Evolutionary conservation across 2,888 invertebrate species (phyloP).

Genomic region (Coremacera marginata): DNA sequence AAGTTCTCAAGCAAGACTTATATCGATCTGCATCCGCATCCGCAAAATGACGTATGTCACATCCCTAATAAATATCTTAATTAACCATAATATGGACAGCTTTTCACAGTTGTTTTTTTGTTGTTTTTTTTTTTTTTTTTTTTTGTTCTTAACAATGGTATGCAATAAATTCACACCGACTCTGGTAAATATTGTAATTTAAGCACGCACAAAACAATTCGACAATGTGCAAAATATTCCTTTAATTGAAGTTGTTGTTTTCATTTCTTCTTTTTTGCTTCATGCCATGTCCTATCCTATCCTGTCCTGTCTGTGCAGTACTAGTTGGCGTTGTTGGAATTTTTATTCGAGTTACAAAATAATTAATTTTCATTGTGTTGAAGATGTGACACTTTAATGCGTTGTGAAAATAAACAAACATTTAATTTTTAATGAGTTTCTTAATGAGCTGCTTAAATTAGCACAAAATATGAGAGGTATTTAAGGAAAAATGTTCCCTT

Average conservation of each 20-base stretch:
- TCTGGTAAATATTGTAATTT: conserved; percentile 17
- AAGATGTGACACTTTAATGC: conserved; percentile 1
- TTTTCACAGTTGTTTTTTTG: not conserved
- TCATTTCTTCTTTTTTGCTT: not conserved
- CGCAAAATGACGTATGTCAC: no score
- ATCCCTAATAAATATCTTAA: no score
- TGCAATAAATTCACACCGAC: no score
- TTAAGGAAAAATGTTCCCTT: no score
- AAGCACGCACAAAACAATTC: not conserved
- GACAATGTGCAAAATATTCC: conserved; percentile 15
- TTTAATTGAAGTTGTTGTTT: conserved; percentile 4
- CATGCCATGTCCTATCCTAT: not conserved
- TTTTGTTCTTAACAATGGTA: no score
- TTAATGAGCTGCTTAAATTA: no score
- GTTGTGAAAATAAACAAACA: not conserved
- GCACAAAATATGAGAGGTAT: no score
- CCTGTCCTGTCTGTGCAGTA: not conserved
- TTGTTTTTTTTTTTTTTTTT: not conserved
- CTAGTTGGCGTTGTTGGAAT: not conserved
- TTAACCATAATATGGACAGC: no score
- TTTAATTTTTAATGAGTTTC: no score
- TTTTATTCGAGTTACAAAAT: no score
- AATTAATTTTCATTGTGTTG: conserved; percentile 4
- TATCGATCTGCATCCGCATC: no score
- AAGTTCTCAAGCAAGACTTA: no score